These are phyloP conservation scores for Oegoconia quadripuncta DNA, from an alignment of 2,888 invertebrate genomes.

Conservation along the genomic window DNA sequence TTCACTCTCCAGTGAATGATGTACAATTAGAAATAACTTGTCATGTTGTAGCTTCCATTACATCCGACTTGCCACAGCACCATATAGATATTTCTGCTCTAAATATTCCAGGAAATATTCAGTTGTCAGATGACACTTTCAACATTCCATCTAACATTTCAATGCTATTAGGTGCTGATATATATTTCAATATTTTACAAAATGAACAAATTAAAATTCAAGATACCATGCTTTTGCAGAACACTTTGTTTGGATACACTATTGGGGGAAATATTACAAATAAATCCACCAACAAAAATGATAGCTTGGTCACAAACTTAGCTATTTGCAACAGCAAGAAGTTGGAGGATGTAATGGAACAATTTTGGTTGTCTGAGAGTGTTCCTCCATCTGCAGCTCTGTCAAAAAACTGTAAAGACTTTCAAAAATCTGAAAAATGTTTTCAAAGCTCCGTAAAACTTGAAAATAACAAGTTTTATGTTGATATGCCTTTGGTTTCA, in stretches of 20 bases:
- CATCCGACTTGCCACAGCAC: constrained; percentile 8
- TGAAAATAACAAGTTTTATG: constrained; percentile 8
- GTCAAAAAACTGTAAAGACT: constrained; percentile 1
- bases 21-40: constrained; percentile 10
- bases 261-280: constrained; percentile 13
- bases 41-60: constrained; percentile 12
- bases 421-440: constrained; percentile 8
- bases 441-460: constrained; percentile 6
- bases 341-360: constrained; percentile 20
- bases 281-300: neutral
- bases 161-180: too few species aligned
- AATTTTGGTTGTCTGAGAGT: constrained; percentile 22
- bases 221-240: constrained; percentile 15
- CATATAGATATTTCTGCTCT: constrained; percentile 8
- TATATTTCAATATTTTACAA: constrained; percentile 15
- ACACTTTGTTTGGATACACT: constrained; percentile 19
- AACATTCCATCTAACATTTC: constrained; percentile 14
- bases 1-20: constrained; percentile 4
- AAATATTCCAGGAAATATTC: constrained; percentile 5
- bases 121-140: constrained; percentile 11
- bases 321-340: constrained; percentile 9
- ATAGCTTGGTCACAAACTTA: constrained; percentile 8
- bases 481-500: constrained; percentile 10
- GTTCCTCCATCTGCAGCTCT: constrained; percentile 7
- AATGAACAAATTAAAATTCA: constrained; percentile 10